A percentile compares a stretch with the other conserved stretches of the same genome.
Evolutionary conservation across 2,797 vertebrate genomes (phyloP).

Genomic region (Oryzias sinensis): DNA sequence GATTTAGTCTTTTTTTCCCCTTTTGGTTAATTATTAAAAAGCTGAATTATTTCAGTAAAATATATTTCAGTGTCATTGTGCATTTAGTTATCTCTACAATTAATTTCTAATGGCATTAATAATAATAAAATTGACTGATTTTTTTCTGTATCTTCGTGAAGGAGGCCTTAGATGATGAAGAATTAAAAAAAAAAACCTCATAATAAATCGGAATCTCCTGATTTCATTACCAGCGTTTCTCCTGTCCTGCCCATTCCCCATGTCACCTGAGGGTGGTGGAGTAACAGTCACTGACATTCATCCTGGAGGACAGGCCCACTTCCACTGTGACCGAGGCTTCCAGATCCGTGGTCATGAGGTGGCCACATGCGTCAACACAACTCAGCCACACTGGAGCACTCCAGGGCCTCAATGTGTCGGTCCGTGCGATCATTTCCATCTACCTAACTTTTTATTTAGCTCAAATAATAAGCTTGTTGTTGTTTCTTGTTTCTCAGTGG

Average conservation of each 20-base stretch:
- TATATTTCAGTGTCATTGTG: no score
- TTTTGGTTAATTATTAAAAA: no score
- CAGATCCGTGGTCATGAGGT: conserved; percentile 87
- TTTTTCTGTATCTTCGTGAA: no score
- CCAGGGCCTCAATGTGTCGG: conserved; percentile 79
- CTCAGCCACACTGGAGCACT: conserved; percentile 86
- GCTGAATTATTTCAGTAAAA: no score
- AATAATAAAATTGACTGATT: no score
- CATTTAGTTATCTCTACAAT: no score
- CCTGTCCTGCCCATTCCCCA: conserved; percentile 87
- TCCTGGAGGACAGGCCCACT: conserved; percentile 87
- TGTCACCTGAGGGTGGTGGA: conserved; percentile 83
- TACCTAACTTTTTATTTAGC: no score
- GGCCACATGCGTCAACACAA: conserved; percentile 85
- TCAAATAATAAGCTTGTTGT: background rate
- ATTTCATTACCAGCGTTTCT: conserved; percentile 79
- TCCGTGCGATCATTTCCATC: conserved; percentile 41
- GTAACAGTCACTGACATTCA: conserved; percentile 91
- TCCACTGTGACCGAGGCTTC: conserved; percentile 89
- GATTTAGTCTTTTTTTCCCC: no score
- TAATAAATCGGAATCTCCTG: no score
- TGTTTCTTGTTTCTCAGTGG: conserved; percentile 55
- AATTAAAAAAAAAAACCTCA: no score
- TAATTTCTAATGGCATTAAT: no score
- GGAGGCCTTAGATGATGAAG: no score